Conservation (phyloP, 1,140 invertebrate species). For the Drosophila nikananu region DNA sequence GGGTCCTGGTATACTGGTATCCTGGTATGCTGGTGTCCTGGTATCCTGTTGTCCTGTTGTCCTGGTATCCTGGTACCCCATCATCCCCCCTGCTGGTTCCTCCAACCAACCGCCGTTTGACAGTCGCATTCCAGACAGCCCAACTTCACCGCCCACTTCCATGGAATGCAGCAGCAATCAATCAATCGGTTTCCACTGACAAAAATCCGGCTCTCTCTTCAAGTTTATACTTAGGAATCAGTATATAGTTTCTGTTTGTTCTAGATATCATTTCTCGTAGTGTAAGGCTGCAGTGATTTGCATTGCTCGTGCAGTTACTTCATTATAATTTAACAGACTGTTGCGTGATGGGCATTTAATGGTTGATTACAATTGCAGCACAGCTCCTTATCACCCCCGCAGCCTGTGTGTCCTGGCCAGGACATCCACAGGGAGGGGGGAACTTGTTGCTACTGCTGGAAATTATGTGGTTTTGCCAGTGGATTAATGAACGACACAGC, state of each 20-base stretch:
- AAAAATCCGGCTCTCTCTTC: background rate
- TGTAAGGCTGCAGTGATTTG: constrained; percentile 24
- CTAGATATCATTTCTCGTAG: background rate
- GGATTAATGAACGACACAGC: constrained; percentile 38
- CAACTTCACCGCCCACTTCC: background rate
- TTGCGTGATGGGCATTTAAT: constrained; percentile 35
- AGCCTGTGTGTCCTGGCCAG: background rate
- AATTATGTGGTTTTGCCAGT: constrained; percentile 51
- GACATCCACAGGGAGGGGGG: background rate
- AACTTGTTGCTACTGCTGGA: constrained; percentile 37
- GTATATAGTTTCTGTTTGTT: background rate
- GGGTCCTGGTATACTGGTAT: background rate
- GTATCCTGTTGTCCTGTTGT: too few species aligned
- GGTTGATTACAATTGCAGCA: constrained; percentile 5
- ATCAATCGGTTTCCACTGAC: constrained; percentile 1
- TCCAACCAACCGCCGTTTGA: background rate
- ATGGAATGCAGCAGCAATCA: background rate
- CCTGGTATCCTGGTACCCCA: too few species aligned
- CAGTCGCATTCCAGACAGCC: constrained; percentile 1
- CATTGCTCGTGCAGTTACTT: constrained; percentile 37
- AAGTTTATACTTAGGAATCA: too few species aligned
- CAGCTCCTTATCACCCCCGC: background rate
- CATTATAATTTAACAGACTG: constrained; percentile 21
- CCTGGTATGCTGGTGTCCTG: too few species aligned
- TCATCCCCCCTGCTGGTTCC: background rate